Evolutionary conservation across 1,140 invertebrate genomes (phyloP).

Genomic region (Diuraphis noxia): DNA sequence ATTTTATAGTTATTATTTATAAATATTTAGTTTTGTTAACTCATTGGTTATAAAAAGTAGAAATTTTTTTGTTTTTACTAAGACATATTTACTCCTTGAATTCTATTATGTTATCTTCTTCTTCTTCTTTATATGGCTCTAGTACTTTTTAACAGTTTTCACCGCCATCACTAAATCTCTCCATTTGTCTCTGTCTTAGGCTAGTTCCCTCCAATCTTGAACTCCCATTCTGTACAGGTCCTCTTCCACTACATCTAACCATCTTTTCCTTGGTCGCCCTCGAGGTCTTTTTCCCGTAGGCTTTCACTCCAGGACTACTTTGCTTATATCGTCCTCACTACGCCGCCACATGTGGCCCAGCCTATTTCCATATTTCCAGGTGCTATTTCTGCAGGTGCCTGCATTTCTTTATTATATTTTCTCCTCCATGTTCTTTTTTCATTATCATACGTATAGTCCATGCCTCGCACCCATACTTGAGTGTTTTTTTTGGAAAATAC

Average conservation of each 20-base stretch:
- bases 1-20: background rate
- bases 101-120: background rate
- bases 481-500: background rate
- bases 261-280: too few species aligned
- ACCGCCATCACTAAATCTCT: background rate
- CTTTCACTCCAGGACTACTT: background rate
- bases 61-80: background rate
- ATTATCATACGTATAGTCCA: background rate
- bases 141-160: background rate
- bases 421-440: background rate
- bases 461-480: too few species aligned
- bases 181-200: background rate
- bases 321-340: background rate
- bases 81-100: background rate
- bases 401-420: background rate
- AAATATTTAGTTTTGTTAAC: background rate
- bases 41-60: background rate
- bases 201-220: background rate
- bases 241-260: too few species aligned
- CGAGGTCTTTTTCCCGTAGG: background rate
- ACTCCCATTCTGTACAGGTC: background rate
- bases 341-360: background rate
- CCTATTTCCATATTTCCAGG: background rate
- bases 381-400: background rate
- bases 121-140: background rate